These are phyloP conservation scores for Rattus rattus DNA, from an alignment of 2,113 vertebrate species.

Conservation along the genomic window DNA sequence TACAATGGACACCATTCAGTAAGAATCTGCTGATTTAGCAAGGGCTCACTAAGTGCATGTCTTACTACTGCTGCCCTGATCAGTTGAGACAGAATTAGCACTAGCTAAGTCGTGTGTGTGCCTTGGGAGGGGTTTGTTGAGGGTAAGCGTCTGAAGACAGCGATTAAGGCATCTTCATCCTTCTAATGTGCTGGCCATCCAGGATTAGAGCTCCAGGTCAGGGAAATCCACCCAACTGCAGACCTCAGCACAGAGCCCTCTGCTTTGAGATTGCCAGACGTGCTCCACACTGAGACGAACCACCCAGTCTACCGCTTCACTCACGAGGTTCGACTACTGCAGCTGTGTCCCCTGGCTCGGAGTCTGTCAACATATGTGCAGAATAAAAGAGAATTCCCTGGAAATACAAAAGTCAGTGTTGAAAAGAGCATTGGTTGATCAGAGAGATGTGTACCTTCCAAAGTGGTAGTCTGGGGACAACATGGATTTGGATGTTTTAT, in stretches of 20 bases:
- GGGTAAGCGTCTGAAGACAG: constrained; percentile 96
- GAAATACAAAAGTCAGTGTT: background rate
- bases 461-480: background rate
- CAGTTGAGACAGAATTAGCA: constrained; percentile 96
- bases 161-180: constrained; percentile 97
- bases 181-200: constrained; percentile 97
- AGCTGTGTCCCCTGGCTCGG: constrained; percentile 38
- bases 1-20: background rate
- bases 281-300: background rate
- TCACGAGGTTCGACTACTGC: background rate
- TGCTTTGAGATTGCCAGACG: constrained; percentile 3
- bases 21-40: constrained; percentile 70
- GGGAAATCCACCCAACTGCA: constrained; percentile 85
- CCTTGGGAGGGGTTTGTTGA: constrained; percentile 97
- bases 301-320: background rate
- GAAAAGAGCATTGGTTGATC: constrained; percentile 11
- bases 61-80: constrained; percentile 90
- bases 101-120: constrained; percentile 93
- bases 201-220: constrained; percentile 96
- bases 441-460: no score
- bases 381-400: background rate
- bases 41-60: constrained; percentile 79
- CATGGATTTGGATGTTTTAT: background rate
- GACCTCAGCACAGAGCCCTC: constrained; percentile 74
- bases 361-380: background rate